These are phyloP conservation scores for Pangasius djambal DNA, from an alignment of 2,797 vertebrate species.

Conservation along the genomic window DNA sequence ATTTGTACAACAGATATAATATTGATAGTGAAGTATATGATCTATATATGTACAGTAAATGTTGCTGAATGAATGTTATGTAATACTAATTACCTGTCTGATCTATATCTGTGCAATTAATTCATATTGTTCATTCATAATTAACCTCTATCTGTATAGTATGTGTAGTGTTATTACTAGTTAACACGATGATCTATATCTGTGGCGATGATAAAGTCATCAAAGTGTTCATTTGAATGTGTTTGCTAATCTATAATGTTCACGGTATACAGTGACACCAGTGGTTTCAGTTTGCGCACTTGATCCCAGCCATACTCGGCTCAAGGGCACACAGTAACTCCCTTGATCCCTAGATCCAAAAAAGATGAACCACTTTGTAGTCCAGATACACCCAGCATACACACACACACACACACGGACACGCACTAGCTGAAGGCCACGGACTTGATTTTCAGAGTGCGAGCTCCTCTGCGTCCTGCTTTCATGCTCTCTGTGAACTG, in stretches of 20 bases:
- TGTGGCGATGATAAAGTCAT: not conserved
- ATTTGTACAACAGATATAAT: too few species aligned
- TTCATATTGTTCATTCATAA: too few species aligned
- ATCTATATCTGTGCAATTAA: too few species aligned
- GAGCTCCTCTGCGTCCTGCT: slow-evolving; percentile 71
- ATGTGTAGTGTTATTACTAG: not conserved
- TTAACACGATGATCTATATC: not conserved
- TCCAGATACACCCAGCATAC: slow-evolving; percentile 23
- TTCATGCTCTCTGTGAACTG: slow-evolving; percentile 82
- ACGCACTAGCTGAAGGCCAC: slow-evolving; percentile 43
- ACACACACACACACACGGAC: not conserved
- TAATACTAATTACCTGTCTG: too few species aligned
- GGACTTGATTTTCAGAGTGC: slow-evolving; percentile 53
- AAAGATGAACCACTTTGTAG: slow-evolving; percentile 35
- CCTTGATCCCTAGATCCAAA: slow-evolving; percentile 33
- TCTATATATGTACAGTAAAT: not conserved
- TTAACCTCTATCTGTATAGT: not conserved
- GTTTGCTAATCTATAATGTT: not conserved
- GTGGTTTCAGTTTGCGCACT: not conserved
- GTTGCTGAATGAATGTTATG: not conserved
- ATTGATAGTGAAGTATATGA: too few species aligned
- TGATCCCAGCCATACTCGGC: slow-evolving; percentile 1
- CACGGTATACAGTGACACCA: not conserved
- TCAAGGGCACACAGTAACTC: slow-evolving; percentile 26
- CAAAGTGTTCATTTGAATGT: not conserved